Evolutionary conservation across 2,888 invertebrate species (phyloP), one percentile per base, ranked within the genome.

Genomic region (Drosophila subsilvestris): DNA sequence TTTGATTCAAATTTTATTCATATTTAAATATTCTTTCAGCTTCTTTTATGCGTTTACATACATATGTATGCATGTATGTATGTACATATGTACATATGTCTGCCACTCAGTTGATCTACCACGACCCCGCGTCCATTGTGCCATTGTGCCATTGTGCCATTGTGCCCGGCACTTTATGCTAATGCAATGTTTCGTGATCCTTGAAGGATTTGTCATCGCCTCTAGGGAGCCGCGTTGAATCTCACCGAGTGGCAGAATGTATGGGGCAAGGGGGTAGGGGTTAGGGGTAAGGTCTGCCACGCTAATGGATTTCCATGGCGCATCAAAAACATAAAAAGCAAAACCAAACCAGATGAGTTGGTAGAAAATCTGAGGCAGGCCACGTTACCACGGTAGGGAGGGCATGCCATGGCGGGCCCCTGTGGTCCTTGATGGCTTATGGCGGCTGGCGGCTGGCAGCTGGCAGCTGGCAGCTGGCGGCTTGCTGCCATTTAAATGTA

Each of bases 151-250:
- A 72, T 48, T 63, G 47, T 48, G 32, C 50, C 63, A 61, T 72
- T 71, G 73, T 73, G 65, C 51, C 27, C 65, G 61, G 45, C 65
- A 73, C 75, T 74, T 74, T 74, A 74, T 74, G 75, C 75, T 73
- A 67, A 73, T 73, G 72, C 72, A 73, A 74, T 56, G 71, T 58
- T 54, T 65, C 65, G 72, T 74, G 72, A 74, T 73, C 75, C 72
- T 67, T 67, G 53, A 73, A 66, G 75, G 75, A 73, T 66, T 74
- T 67, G 56, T 68, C 75, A 74, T 73, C 55, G 56, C 48, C 48
- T 48, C 68, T 43, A 69, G 66, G 69, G 55, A 37, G 10, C 45
- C n/a, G n/a, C n/a, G n/a, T n/a, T n/a, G n/a, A n/a, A n/a, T n/a
- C n/a, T n/a, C n/a, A n/a, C n/a, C n/a, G n/a, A 20, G 50, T 29